phyloP scores from a whole-genome alignment of 1,140 invertebrate genomes.

The Saxidomus purpurata region DNA sequence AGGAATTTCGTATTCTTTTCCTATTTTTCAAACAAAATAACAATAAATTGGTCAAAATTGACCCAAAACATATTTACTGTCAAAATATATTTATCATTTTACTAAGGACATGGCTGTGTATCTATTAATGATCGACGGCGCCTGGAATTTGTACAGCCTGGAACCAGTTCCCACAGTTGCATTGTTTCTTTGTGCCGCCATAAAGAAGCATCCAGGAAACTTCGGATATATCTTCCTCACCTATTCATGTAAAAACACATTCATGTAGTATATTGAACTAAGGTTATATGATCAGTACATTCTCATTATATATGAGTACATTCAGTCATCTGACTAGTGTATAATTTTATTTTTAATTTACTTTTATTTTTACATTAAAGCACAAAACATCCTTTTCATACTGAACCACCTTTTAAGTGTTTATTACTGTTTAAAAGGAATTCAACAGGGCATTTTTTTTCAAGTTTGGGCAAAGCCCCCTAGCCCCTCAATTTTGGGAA shows the following conservation, averaged over 20 bases:
- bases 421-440: too few species aligned
- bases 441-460: too few species aligned
- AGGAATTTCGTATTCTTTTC: neutral
- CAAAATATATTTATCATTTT: neutral
- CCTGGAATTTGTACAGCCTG: constrained; percentile 37
- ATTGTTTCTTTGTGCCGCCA: constrained; percentile 32
- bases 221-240: constrained; percentile 52
- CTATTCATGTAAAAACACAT: neutral
- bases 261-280: neutral
- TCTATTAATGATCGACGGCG: constrained; percentile 26
- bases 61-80: neutral
- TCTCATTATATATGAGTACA: too few species aligned
- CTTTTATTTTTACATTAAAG: too few species aligned
- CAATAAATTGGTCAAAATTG: neutral
- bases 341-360: too few species aligned
- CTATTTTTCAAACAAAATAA: neutral
- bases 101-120: neutral
- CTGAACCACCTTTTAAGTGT: too few species aligned
- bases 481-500: too few species aligned
- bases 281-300: too few species aligned
- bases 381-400: too few species aligned
- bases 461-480: too few species aligned
- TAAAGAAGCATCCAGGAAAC: constrained; percentile 49
- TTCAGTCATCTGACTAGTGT: too few species aligned
- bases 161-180: constrained; percentile 59